These are phyloP conservation scores for Chrysomela aeneicollis DNA, from an alignment of 2,888 invertebrate genomes.

Conservation along the genomic window DNA sequence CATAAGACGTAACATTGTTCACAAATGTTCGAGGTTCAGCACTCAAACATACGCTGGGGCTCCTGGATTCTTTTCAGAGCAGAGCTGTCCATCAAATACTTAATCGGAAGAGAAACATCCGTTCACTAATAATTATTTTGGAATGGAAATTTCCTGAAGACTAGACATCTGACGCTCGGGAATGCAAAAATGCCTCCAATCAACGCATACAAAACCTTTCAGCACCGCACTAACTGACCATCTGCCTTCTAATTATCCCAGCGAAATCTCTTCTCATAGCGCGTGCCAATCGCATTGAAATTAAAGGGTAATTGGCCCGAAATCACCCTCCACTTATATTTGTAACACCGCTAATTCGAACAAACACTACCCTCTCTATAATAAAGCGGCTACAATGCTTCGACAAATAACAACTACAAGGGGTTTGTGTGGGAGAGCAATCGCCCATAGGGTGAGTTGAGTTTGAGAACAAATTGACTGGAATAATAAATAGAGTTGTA, in stretches of 20 bases:
- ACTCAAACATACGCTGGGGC: no score
- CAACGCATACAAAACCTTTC: not conserved
- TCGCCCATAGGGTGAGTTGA: constrained; percentile 10
- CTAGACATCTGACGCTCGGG: not conserved
- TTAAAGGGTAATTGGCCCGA: constrained; percentile 32
- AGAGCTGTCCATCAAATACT: no score
- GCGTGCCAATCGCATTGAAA: constrained; percentile 30
- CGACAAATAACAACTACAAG: constrained; percentile 10
- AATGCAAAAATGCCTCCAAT: not conserved
- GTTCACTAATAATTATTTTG: no score
- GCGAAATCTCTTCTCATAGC: constrained; percentile 28
- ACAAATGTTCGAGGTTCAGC: no score
- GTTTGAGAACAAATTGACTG: constrained; percentile 21
- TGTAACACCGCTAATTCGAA: constrained; percentile 31
- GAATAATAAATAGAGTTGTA: constrained; percentile 22
- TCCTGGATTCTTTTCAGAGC: no score
- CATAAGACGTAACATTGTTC: no score
- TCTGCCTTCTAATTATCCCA: constrained; percentile 24
- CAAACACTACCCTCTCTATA: constrained; percentile 25
- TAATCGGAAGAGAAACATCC: no score
- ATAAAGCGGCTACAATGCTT: constrained; percentile 24
- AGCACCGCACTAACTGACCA: constrained; percentile 17
- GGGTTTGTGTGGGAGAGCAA: constrained; percentile 14
- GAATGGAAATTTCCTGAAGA: no score
- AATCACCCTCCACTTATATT: constrained; percentile 31